phyloP scores from a whole-genome alignment of 2,888 invertebrate genomes.

The Zonitis immaculata region DNA sequence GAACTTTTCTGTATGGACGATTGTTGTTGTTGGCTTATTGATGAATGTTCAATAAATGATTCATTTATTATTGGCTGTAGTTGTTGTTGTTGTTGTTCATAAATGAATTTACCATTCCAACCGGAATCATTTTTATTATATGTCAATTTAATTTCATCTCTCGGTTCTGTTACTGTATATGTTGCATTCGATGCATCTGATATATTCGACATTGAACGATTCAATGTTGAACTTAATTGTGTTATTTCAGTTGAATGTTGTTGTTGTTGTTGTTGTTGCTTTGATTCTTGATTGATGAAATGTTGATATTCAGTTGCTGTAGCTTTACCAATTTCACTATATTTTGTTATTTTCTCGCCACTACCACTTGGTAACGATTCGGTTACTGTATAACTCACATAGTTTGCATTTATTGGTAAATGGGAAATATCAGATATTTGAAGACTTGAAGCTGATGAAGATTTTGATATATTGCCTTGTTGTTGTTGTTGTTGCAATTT shows the following conservation, averaged over 20 bases:
- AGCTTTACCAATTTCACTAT: slow-evolving; percentile 37
- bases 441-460: slow-evolving; percentile 44
- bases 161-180: slow-evolving; percentile 47
- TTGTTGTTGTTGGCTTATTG: slow-evolving; percentile 52
- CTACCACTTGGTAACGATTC: slow-evolving; percentile 43
- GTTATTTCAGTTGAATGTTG: slow-evolving; percentile 37
- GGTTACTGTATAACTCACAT: slow-evolving; percentile 44
- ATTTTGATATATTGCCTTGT: slow-evolving; percentile 36
- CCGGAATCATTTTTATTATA: slow-evolving; percentile 47
- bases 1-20: slow-evolving; percentile 57
- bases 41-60: slow-evolving; percentile 35
- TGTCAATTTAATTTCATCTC: slow-evolving; percentile 41
- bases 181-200: slow-evolving; percentile 41
- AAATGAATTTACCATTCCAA: slow-evolving; percentile 51
- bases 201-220: slow-evolving; percentile 42
- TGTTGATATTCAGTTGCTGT: slow-evolving; percentile 46
- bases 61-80: slow-evolving; percentile 11
- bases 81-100: slow-evolving; percentile 39
- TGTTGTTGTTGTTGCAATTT: slow-evolving; percentile 22
- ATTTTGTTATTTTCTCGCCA: slow-evolving; percentile 46
- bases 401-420: slow-evolving; percentile 39
- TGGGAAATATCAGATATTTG: slow-evolving; percentile 47
- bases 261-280: slow-evolving; percentile 8
- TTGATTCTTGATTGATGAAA: slow-evolving; percentile 38
- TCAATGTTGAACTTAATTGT: slow-evolving; percentile 44